Base-by-base conservation (phyloP, 2,888 invertebrate species). In the Acleris laterana region DNA sequence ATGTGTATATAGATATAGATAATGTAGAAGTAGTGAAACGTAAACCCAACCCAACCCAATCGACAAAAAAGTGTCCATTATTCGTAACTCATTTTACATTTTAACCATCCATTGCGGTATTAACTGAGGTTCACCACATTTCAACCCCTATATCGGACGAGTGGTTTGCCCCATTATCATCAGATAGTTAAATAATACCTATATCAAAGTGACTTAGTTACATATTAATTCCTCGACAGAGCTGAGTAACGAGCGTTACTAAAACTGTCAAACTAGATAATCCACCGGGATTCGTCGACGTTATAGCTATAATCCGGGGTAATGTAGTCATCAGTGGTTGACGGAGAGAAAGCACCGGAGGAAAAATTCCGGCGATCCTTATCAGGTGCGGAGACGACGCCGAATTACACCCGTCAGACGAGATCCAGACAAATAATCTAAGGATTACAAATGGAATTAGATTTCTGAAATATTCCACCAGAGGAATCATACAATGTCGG, bases 351-450 rank as follows among this genome's bases (percentile, higher is more conserved):
- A 68, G 70, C 70, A 71, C 69, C 59, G 46, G n/a, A 46, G 60
- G 48, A 69, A 68, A 69, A 72, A 69, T 68, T 71, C 63, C 68
- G 70, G 48, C 73, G 74, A 75, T 75, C 73, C 61, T 56, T 61
- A 66, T 61, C 65, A 57, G 61, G 63, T 63, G 46, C 61, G 46
- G 50, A 46, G 65, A 61, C 65, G 49, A 16, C 53, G 57, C 38
- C 57, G 16, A 56, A 76, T 79, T 81, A 38, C 76, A 77, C 74
- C 80, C 76, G 79, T 78, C 78, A 69, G 70, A 72, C 70, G 65
- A 74, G 71, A 74, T 70, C 72, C 71, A 75, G 71, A 72, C 72
- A 71, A 76, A 77, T 77, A 79, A 76, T 78, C 72, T 72, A 42
- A 70, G 70, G 71, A 77, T 74, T 72, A 74, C 74, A 73, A 72